phyloP scores from a whole-genome alignment of 1,140 invertebrate genomes.

The Lasioglossum albipes region DNA sequence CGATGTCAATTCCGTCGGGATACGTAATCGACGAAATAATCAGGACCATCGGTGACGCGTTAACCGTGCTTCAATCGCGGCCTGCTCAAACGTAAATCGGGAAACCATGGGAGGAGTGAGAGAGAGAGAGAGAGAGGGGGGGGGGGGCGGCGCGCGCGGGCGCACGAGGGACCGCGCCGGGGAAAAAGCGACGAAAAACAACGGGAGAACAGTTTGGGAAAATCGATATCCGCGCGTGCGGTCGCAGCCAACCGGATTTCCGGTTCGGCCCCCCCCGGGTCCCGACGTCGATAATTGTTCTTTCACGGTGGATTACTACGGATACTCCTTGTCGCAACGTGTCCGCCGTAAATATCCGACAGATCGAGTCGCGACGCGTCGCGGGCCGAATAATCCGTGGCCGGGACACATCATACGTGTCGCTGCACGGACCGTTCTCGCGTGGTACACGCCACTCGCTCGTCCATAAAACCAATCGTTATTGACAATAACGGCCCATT shows the following conservation, averaged over 20 bases:
- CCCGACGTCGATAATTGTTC: slow-evolving; percentile 41
- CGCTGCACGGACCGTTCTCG: no score
- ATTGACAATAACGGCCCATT: slow-evolving; percentile 67
- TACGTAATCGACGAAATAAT: neutral
- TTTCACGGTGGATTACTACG: slow-evolving; percentile 40
- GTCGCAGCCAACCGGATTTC: slow-evolving; percentile 15
- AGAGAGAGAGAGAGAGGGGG: no score
- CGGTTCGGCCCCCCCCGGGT: neutral
- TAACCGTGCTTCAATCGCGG: neutral
- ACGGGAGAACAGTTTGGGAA: neutral
- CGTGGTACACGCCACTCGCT: slow-evolving; percentile 22
- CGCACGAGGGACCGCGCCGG: no score
- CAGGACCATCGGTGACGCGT: slow-evolving; percentile 20
- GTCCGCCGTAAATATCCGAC: slow-evolving; percentile 35
- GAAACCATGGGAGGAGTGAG: no score
- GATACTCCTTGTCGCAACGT: slow-evolving; percentile 26
- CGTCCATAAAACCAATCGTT: slow-evolving; percentile 66
- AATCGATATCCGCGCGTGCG: slow-evolving; percentile 30
- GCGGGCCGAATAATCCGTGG: slow-evolving; percentile 30
- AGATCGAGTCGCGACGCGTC: slow-evolving; percentile 16
- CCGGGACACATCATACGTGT: no score
- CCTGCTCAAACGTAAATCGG: neutral
- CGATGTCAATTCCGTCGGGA: neutral
- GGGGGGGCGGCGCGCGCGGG: no score
- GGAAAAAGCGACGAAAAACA: neutral